Conservation (phyloP, 2,888 invertebrate genomes). For the Xiphydria camelus region DNA sequence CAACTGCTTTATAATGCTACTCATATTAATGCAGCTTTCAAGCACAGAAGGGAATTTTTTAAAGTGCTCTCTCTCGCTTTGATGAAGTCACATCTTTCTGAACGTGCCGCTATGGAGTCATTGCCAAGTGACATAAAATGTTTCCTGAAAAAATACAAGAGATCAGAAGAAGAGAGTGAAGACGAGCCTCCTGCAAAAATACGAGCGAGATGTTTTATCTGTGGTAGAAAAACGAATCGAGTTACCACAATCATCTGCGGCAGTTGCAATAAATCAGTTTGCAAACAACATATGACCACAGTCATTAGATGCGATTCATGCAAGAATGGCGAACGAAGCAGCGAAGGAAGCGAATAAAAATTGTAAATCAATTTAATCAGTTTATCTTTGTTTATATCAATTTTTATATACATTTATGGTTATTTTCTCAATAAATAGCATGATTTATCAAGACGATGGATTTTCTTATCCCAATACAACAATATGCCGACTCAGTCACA, state of each 20-base stretch:
- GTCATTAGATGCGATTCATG: too few relatives aligned
- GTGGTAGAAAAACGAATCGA: constrained; percentile 20
- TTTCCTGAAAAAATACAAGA: too few relatives aligned
- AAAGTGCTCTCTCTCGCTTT: constrained; percentile 20
- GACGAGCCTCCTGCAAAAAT: constrained; percentile 15
- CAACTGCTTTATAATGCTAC: constrained; percentile 22
- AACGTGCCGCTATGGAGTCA: constrained; percentile 21
- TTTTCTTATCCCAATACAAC: too few relatives aligned
- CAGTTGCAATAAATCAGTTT: constrained; percentile 17
- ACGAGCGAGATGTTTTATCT: constrained; percentile 16
- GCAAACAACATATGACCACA: constrained; percentile 24
- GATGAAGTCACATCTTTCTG: constrained; percentile 20
- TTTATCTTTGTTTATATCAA: too few relatives aligned
- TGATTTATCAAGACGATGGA: too few relatives aligned
- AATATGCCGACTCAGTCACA: too few relatives aligned
- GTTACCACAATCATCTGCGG: constrained; percentile 21
- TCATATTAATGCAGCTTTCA: constrained; percentile 14
- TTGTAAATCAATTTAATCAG: too few relatives aligned
- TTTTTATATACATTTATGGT: too few relatives aligned
- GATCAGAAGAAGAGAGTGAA: too few relatives aligned
- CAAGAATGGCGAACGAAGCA: too few relatives aligned
- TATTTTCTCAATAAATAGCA: too few relatives aligned
- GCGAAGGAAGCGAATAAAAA: too few relatives aligned
- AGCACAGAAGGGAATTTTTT: constrained; percentile 21
- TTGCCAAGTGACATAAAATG: constrained; percentile 26